Conservation (phyloP, 1,140 invertebrate species). For the Diachasmimorpha longicaudata region DNA sequence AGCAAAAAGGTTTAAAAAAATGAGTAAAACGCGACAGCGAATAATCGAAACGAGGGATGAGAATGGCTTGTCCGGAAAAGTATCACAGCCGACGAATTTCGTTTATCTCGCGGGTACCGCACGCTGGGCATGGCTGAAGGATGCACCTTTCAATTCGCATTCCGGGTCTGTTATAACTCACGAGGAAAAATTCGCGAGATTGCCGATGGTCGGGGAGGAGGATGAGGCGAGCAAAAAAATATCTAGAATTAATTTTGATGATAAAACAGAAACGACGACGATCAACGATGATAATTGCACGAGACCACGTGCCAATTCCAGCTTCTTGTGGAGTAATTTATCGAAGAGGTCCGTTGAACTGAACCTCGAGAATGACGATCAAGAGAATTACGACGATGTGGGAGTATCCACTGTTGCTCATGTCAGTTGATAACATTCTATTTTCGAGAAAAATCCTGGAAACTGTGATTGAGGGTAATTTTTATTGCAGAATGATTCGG, state of each 20-base stretch:
- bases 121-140: constrained; percentile 15
- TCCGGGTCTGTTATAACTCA: constrained; percentile 45
- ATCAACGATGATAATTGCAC: background rate
- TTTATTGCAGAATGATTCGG: background rate
- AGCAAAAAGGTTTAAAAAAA: constrained; percentile 24
- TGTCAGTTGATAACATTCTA: background rate
- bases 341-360: background rate
- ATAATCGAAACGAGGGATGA: constrained; percentile 28
- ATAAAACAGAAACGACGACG: background rate
- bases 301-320: constrained; percentile 38
- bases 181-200: constrained; percentile 44
- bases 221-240: background rate
- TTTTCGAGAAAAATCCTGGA: background rate
- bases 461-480: background rate
- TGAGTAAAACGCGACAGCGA: constrained; percentile 25
- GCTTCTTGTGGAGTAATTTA: constrained; percentile 50
- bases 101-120: constrained; percentile 54
- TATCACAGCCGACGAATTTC: constrained; percentile 53
- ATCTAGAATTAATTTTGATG: too few relatives aligned
- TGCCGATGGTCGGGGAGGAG: constrained; percentile 23
- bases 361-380: constrained; percentile 29
- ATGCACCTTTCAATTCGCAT: background rate
- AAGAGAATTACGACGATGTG: constrained; percentile 50
- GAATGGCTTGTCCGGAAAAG: constrained; percentile 29
- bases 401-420: constrained; percentile 14